Evolutionary conservation across 1,140 invertebrate genomes (phyloP), one percentile per base, ranked within the genome.

Genomic region (Drosophila athabasca): DNA sequence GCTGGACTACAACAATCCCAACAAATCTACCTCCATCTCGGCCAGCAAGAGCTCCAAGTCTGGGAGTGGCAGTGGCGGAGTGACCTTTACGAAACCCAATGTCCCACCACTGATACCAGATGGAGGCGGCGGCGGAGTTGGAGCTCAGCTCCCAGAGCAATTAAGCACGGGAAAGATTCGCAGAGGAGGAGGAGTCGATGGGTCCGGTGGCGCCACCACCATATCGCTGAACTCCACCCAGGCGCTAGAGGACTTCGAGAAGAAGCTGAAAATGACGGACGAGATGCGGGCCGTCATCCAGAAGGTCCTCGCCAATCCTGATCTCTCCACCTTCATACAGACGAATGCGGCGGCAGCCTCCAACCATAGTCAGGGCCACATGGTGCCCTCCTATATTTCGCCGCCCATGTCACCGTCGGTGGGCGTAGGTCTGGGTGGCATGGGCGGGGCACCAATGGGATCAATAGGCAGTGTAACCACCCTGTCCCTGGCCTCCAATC

Each of bases 251-350:
- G 90, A 91, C 68, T 91, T 91, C 6, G 87, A 91, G 53, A 91
- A 90, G 68, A 91, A 91, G 45, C 90, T 83, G 41, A 91, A 90
- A 62, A 91, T 91, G 90, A 90, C 88, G 5, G 90, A 91, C 35
- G 90, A 91, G 68, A 91, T 91, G 90, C 79, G 87, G 1, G 90
- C 88, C 17, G 90, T 91, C 6, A 91, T 91, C 46, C 90, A 91
- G 54, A 91, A 91, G 48, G 90, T 91, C 6, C 44, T 91, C 26
- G 85, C 90, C 57, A 91, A 91, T 84, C 90, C 90, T 13, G 90
- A 91, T 75, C 66, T 91, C 31, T 91, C 90, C 13, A 91, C 90
- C 1, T 91, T 81, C 26, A 91, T 91, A 54, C 90, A 91, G 22
- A 91, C 90, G 1, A 91, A 91, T 62, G 72, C 85, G 15, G 13